A percentile compares a stretch with the other conserved stretches of the same genome.
These are phyloP conservation scores for Bombus vancouverensis DNA, from an alignment of 1,140 invertebrate genomes.

Conservation along the genomic window DNA sequence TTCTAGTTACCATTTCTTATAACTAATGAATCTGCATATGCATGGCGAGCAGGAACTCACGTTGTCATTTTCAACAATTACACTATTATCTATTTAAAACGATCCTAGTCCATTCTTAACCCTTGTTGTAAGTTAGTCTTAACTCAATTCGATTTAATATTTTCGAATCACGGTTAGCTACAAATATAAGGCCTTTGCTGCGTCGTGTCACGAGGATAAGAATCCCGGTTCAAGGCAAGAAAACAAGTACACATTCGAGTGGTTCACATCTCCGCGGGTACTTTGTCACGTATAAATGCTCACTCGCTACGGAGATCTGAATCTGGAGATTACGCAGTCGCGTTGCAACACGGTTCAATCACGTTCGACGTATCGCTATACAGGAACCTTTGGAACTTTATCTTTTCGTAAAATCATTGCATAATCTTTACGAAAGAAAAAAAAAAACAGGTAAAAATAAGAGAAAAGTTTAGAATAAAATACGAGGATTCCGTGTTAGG, in stretches of 20 bases:
- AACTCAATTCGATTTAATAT: no score
- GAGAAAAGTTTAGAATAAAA: neutral
- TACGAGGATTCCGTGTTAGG: neutral
- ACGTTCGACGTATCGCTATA: neutral
- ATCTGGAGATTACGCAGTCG: conserved; percentile 48
- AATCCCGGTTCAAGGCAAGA: neutral
- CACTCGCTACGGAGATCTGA: conserved; percentile 26
- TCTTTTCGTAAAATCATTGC: neutral
- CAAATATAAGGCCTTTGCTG: neutral
- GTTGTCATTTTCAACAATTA: no score
- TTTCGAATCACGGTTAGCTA: neutral
- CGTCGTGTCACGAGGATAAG: neutral
- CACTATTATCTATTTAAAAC: no score
- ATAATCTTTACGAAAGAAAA: no score
- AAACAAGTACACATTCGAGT: neutral
- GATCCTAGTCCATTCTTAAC: neutral
- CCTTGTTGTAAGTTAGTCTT: neutral
- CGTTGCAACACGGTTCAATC: conserved; percentile 40
- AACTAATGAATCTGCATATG: no score
- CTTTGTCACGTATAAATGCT: conserved; percentile 21
- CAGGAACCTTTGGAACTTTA: neutral
- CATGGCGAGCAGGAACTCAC: no score
- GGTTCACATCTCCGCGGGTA: neutral
- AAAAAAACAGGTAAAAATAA: neutral
- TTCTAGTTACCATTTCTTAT: no score